Base-by-base conservation (phyloP, 2,888 invertebrate species). In the Leptopilina myrica region DNA sequence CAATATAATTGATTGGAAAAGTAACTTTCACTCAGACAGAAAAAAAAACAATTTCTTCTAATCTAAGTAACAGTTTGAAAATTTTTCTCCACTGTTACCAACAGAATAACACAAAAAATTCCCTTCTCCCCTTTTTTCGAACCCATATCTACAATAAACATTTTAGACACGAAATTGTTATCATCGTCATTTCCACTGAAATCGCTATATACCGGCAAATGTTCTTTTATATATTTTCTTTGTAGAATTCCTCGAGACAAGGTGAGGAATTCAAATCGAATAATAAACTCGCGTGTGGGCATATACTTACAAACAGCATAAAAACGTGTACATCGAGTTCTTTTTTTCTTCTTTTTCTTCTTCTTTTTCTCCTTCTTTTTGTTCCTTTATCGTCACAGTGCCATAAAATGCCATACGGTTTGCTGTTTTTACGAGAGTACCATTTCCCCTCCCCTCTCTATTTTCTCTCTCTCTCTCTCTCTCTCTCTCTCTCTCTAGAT, bases 131-230 rank as follows among this genome's bases (percentile, higher is more conserved):
- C 7, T 43, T 43, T 43, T 8, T 43, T 8, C 5, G n/a, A 43
- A 3, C 49, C 9, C 2, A 49, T 12, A 49, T 9, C 9, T 49
- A 49, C 12, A 49, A 49, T 33, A 33, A 49, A 49, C 8, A 49
- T 49, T 49, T 49, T 49, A 49, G 12, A 49, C 49, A 49, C 49
- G 49, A 49, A 49, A 49, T 49, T 49, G 49, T 49, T 49, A 49
- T 49, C 43, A 43, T 43, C 49, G 49, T 49, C 49, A 49, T 49
- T 49, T 49, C 12, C 49, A 11, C 4, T 49, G 49, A 49, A 49
- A 49, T 49, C 83, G 84, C 84, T 84, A 83, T 84, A 84, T 81
- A 78, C 78, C 81, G 2, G 62, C 62, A 8, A 8, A 7, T 62
- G 20, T 62, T 20, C 62, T 62, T 62, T 62, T 59, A 7, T n/a